These are phyloP conservation scores for Drosophila auraria DNA, from an alignment of 1,140 invertebrate genomes.

Conservation along the genomic window DNA sequence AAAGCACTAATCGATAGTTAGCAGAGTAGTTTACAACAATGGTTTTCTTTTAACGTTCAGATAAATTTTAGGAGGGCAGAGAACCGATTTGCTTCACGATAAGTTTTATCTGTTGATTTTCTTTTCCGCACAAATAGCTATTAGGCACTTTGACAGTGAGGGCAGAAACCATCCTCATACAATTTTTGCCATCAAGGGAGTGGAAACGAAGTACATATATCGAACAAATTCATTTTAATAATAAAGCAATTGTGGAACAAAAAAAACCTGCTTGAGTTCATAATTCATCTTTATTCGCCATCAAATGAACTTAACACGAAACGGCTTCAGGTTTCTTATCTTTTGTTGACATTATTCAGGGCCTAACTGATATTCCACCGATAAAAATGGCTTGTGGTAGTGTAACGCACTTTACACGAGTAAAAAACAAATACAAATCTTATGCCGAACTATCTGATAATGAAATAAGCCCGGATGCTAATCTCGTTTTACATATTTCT, in stretches of 20 bases:
- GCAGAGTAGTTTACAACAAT: too few species aligned
- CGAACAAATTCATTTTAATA: background rate
- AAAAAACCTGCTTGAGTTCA: background rate
- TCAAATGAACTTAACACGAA: background rate
- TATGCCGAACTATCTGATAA: background rate
- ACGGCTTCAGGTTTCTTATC: background rate
- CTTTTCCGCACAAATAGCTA: too few species aligned
- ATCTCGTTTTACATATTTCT: constrained; percentile 10
- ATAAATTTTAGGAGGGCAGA: too few species aligned
- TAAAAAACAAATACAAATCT: constrained; percentile 8
- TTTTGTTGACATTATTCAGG: background rate
- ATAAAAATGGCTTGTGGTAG: background rate
- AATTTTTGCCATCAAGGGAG: too few species aligned
- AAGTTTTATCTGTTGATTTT: too few species aligned
- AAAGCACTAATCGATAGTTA: too few species aligned
- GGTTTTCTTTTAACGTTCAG: too few species aligned
- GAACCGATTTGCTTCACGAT: too few species aligned
- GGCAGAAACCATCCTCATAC: too few species aligned
- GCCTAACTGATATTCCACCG: background rate
- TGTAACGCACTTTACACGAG: constrained; percentile 8
- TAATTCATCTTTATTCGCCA: background rate
- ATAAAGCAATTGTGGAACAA: background rate
- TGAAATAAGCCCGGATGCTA: constrained; percentile 1
- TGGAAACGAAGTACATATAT: background rate
- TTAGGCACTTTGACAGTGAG: too few species aligned